phyloP scores from a whole-genome alignment of 2,888 invertebrate species.

The Tethea ocularis region DNA sequence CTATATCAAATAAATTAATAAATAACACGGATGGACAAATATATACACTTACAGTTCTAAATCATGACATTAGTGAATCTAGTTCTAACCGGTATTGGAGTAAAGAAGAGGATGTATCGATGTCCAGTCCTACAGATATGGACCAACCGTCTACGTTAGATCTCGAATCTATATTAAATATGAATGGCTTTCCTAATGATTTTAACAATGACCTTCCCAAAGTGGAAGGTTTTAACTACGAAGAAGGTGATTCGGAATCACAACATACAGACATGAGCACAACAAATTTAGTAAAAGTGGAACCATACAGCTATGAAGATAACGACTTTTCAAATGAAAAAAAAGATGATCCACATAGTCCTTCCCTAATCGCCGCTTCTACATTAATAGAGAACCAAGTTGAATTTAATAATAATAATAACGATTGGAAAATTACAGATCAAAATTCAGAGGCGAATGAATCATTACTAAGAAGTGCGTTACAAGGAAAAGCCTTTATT shows the following conservation, averaged over 20 bases:
- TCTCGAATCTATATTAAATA: slow-evolving; percentile 91
- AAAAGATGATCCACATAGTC: slow-evolving; percentile 71
- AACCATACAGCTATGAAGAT: slow-evolving; percentile 73
- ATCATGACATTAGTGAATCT: slow-evolving; percentile 89
- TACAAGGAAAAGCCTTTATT: slow-evolving; percentile 90
- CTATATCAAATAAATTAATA: slow-evolving; percentile 78
- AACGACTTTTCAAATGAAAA: slow-evolving; percentile 69
- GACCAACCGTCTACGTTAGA: slow-evolving; percentile 87
- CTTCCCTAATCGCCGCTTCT: slow-evolving; percentile 76
- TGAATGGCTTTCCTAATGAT: slow-evolving; percentile 84
- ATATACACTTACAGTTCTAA: slow-evolving; percentile 93
- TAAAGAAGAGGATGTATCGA: slow-evolving; percentile 86
- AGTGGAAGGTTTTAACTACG: slow-evolving; percentile 89
- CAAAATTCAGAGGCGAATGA: slow-evolving; percentile 88
- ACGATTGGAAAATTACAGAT: slow-evolving; percentile 92
- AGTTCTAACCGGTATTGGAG: slow-evolving; percentile 86
- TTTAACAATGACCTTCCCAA: slow-evolving; percentile 86
- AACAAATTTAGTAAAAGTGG: slow-evolving; percentile 82
- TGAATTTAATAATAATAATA: slow-evolving; percentile 89
- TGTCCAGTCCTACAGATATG: slow-evolving; percentile 84
- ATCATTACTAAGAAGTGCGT: slow-evolving; percentile 90
- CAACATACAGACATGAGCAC: slow-evolving; percentile 88
- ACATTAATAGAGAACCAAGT: slow-evolving; percentile 77
- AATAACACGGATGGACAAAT: slow-evolving; percentile 91
- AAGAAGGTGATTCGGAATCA: slow-evolving; percentile 91